These are phyloP conservation scores for Polydrusus cervinus DNA, from an alignment of 2,888 invertebrate species.

Conservation along the genomic window DNA sequence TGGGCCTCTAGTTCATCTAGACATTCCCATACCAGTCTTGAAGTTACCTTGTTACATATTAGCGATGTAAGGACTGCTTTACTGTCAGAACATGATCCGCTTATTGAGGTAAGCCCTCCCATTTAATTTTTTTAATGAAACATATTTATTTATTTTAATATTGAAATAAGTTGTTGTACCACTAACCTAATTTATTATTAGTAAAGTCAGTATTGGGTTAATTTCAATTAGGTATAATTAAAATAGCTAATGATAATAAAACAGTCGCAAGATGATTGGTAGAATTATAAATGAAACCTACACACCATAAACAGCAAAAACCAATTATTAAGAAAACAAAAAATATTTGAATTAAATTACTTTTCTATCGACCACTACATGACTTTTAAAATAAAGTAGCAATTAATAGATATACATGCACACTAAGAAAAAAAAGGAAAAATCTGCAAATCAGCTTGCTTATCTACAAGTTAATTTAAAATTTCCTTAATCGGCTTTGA, in stretches of 20 bases:
- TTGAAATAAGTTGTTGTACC: no score
- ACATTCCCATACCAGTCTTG: no score
- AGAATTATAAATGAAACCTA: background rate
- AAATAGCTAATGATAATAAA: background rate
- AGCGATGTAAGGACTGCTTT: no score
- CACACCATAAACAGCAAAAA: slow-evolving; percentile 5
- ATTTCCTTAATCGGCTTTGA: slow-evolving; percentile 34
- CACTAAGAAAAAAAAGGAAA: slow-evolving; percentile 16
- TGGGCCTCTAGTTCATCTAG: no score
- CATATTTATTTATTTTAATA: no score
- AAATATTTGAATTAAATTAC: slow-evolving; percentile 18
- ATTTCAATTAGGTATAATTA: background rate
- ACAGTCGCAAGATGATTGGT: background rate
- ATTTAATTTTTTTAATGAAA: no score
- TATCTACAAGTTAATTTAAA: slow-evolving; percentile 42
- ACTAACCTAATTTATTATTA: background rate
- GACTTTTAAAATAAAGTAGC: slow-evolving; percentile 23
- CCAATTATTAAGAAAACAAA: slow-evolving; percentile 4
- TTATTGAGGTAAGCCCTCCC: no score
- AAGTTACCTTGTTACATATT: no score
- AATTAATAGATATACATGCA: slow-evolving; percentile 28
- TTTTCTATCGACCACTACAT: slow-evolving; percentile 18
- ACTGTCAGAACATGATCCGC: no score
- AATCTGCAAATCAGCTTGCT: slow-evolving; percentile 46
- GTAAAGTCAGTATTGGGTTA: background rate